Base-by-base conservation (phyloP, 1,140 invertebrate species). In the Cotesia vestalis region DNA sequence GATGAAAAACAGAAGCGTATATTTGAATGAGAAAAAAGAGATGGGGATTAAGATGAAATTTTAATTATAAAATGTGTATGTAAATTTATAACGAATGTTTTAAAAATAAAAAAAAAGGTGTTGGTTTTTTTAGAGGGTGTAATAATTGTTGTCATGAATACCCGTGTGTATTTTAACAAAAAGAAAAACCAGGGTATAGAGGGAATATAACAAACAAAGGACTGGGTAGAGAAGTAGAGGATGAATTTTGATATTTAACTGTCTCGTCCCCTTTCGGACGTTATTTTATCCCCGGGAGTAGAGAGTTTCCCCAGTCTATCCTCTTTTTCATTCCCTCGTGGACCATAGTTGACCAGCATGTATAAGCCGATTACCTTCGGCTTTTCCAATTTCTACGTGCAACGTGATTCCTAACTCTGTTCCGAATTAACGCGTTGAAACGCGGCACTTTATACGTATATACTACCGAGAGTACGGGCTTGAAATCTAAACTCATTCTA, bases 361-460 rank as follows among this genome's bases (percentile, higher is more conserved):
- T 40, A 62, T 73, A 73, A 73, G 72, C 72, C 72, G 72, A 73
- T 73, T 73, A 73, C 68, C 72, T 73, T 59, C 51, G 57, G 72
- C 72, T 73, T 66, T 70, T 17, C 60, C 67, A 69, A 73, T 73
- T 66, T 53, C 67, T 63, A 73, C 68, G 68, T 69, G 72, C 66
- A 69, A 66, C 67, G 72, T 59, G 72, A 73, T 73, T 69, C 68
- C 38, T 40, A 46, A 14, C 14, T 72, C 5, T 73, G 60, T 73
- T 27, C 66, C 63, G 62, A 73, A 73, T 73, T 73, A 73, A 73
- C 72, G 67, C 68, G 27, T 66, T 73, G 60, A 73, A 73, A 69
- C 62, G 40, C 40, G 66, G 66, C 68, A 73, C 68, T 70, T 59
- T 59, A 59, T 66, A 73, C 52, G 27, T 27, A 27, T 27, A 27